Evolutionary conservation across 92 coral and sea anemone genomes (phyloP), one percentile per base, ranked within the genome.

Genomic region (Epizoanthus illoricatus): DNA sequence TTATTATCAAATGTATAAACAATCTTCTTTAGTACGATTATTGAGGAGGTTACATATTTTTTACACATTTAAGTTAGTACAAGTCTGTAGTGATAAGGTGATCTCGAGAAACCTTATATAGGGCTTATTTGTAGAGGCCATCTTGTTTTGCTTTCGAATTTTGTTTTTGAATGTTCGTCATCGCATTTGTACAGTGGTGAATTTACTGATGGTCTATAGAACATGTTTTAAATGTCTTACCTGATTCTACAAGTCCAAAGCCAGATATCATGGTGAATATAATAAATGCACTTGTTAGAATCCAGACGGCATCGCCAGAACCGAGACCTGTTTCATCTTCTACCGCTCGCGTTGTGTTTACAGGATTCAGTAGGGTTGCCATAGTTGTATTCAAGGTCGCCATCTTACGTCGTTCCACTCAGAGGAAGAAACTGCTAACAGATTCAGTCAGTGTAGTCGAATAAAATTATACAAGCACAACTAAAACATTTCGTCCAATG

Each of bases 181-280:
- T 43, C 36, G 2, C 36, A 28, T 28, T 28, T 28, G 36, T 1
- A 28, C 36, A 28, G 36, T 28, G 36, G 36, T 28, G 36, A 28
- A 28, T 28, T 28, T 28, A 28, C 36, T 28, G 36, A 2, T 28
- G 36, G 36, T 28, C 36, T 28, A 28, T 28, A 28, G 36, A 2
- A 43, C 49, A 5, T 43, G 8, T 43, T 5, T n/a, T n/a, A n/a
- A 43, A 43, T 43, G 49, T 43, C 86, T 71, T 81, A 93, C 97
- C 97, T 15, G 97, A 93, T 75, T 93, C 97, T 4, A 93, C 94
- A 21, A 93, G 81, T 5, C 97, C 97, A 74, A 93, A 93, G 7
- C 97, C 97, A 4, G 97, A 93, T 24, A 93, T 93, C 97, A 93
- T 93, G 0, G 97, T 93, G 70, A 93, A 93, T 39, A 93, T 93